Base-by-base conservation (phyloP, 2,888 invertebrate species). In the Flabesymbios commensalis region DNA sequence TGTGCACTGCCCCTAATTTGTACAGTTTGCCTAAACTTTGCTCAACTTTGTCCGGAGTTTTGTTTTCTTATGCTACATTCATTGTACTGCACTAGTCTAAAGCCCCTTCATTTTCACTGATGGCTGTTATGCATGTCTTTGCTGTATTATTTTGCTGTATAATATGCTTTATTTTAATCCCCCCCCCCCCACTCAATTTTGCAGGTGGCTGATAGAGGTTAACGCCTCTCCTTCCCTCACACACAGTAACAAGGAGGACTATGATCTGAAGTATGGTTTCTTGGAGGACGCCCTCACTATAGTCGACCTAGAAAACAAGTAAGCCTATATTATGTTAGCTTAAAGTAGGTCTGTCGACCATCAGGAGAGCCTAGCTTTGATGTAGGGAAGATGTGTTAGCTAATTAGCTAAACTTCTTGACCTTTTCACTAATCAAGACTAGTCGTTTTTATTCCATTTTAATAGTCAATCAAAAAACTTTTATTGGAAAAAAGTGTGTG, bases 201-300 rank as follows among this genome's bases (percentile, higher is more conserved):
- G 36, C 65, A 85, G 85, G 17, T 87, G 87, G 87, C 73, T 87
- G 48, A 79, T 87, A 42, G 87, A 88, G 78, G 86, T 87, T 54
- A 88, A 88, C 76, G 87, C 88, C 1, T 87, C 87, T 7, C 88
- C 88, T 1, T 86, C 87, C 1, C 75, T 87, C 57, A 85, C 85
- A n/a, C 86, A 87, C 28, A 87, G 87, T 54, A 86, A 86, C 63
- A 82, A 83, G 59, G 87, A 87, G 54, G 88, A 88, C 74, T 86
- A 86, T 72, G 83, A 85, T 24, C 77, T 88, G 28, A 88, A 88
- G 74, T 86, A 82, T 75, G 85, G 86, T 42, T 78, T 88, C 22
- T 78, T 88, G 14, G 85, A 86, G 73, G 87, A 88, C 75, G 84
- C 86, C 10, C 77, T 87, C 17, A 86, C 86, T 73, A 84, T 88